Percentiles rank a stretch among this genome's conserved stretches.
phyloP scores from a whole-genome alignment of 2,888 invertebrate species.

The Spatulosminthurus flaviceps region DNA sequence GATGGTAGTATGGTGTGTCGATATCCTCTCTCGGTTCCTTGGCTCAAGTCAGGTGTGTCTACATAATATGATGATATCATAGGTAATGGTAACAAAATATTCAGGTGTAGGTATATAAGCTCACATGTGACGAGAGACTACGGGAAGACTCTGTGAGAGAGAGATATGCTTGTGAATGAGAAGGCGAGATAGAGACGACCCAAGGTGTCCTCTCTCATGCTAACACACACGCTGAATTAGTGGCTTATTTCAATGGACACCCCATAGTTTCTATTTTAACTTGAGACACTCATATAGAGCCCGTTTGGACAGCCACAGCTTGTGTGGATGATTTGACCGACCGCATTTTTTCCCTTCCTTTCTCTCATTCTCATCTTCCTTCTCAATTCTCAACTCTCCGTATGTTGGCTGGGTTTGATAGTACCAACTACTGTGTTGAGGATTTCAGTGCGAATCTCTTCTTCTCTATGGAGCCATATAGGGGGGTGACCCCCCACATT shows the following conservation, averaged over 20 bases:
- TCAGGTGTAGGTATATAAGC: background rate
- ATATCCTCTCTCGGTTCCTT: background rate
- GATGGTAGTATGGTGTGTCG: background rate
- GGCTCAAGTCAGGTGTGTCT: slow-evolving; percentile 10
- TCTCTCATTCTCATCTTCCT: slow-evolving; percentile 29
- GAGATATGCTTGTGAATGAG: slow-evolving; percentile 15
- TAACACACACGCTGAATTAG: slow-evolving; percentile 46
- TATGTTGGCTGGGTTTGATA: slow-evolving; percentile 56
- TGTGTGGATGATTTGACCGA: slow-evolving; percentile 56
- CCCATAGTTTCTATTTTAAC: slow-evolving; percentile 50
- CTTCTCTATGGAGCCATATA: slow-evolving; percentile 52
- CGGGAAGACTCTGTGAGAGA: too few species aligned
- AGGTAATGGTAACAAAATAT: slow-evolving; percentile 1
- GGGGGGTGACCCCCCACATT: slow-evolving; percentile 64
- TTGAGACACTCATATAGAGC: slow-evolving; percentile 46
- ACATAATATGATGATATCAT: slow-evolving; percentile 22
- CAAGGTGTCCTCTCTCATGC: slow-evolving; percentile 43
- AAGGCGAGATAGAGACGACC: slow-evolving; percentile 3
- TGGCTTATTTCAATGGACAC: slow-evolving; percentile 50
- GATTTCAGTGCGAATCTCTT: slow-evolving; percentile 64
- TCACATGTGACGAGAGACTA: background rate
- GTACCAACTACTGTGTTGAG: slow-evolving; percentile 64
- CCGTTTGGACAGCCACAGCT: slow-evolving; percentile 41
- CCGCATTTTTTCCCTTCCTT: slow-evolving; percentile 56
- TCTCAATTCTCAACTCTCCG: slow-evolving; percentile 45